Conservation (phyloP, 2,797 vertebrate species). For the Spondyliosoma cantharus region DNA sequence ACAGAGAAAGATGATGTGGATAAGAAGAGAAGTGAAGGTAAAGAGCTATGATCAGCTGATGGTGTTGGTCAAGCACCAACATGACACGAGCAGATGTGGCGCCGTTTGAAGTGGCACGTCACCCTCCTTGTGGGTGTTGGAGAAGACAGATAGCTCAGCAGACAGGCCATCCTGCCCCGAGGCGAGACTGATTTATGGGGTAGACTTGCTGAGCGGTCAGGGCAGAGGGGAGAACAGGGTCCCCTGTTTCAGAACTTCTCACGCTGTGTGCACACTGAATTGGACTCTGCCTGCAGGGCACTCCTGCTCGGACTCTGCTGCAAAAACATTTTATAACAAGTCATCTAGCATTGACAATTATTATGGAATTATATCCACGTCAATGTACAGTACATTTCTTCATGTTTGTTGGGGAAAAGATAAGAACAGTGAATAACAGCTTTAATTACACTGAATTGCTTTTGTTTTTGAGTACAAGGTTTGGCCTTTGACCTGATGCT, state of each 20-base stretch:
- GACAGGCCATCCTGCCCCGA: slow-evolving; percentile 29
- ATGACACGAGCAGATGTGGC: slow-evolving; percentile 60
- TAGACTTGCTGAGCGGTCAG: slow-evolving; percentile 11
- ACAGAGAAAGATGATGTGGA: slow-evolving; percentile 29
- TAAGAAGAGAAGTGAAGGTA: slow-evolving; percentile 27
- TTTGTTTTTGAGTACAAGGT: neutral
- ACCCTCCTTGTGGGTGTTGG: slow-evolving; percentile 35
- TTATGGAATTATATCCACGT: neutral
- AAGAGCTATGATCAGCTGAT: slow-evolving; percentile 38
- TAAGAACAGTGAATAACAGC: neutral
- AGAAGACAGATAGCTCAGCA: slow-evolving; percentile 42
- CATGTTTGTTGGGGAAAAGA: neutral
- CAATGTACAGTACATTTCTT: neutral
- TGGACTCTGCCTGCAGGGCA: slow-evolving; percentile 22
- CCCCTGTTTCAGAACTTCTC: slow-evolving; percentile 30
- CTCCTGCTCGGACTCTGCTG: neutral
- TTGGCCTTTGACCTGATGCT: slow-evolving; percentile 13
- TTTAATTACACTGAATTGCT: neutral
- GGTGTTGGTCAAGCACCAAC: slow-evolving; percentile 44
- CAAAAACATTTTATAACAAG: neutral
- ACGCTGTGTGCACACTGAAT: slow-evolving; percentile 8
- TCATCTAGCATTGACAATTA: neutral
- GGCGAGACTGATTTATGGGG: slow-evolving; percentile 42
- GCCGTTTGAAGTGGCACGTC: slow-evolving; percentile 41
- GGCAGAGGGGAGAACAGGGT: neutral